Evolutionary conservation across 2,888 invertebrate genomes (phyloP).

Genomic region (Eucera pruinosa): DNA sequence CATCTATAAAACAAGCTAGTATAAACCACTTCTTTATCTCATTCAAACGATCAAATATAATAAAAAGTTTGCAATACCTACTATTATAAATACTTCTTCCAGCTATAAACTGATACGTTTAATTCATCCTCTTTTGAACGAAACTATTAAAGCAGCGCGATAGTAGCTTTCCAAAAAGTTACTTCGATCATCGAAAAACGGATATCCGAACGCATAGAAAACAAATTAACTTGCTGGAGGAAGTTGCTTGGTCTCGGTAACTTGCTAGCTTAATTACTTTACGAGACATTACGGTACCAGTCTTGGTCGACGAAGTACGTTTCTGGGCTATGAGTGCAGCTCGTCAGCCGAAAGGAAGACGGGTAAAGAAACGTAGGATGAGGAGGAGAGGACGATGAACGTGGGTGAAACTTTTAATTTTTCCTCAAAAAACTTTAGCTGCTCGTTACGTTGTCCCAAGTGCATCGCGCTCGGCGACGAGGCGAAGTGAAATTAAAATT

Average conservation of each 20-base stretch:
- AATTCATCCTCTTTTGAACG: constrained; percentile 13
- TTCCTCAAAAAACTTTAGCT: constrained; percentile 80
- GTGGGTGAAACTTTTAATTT: constrained; percentile 79
- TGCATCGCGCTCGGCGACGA: constrained; percentile 68
- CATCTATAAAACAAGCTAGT: no score
- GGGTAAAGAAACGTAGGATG: constrained; percentile 33
- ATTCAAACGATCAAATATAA: no score
- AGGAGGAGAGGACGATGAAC: constrained; percentile 32
- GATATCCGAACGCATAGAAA: constrained; percentile 49
- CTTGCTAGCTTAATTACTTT: constrained; percentile 74
- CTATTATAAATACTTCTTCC: no score
- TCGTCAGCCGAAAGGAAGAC: constrained; percentile 58
- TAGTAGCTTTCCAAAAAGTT: background rate
- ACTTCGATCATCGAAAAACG: constrained; percentile 3
- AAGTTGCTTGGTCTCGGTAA: constrained; percentile 58
- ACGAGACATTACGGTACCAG: constrained; percentile 64
- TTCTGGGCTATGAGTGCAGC: constrained; percentile 54
- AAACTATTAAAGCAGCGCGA: background rate
- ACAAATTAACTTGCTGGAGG: constrained; percentile 67
- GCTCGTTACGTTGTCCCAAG: constrained; percentile 78
- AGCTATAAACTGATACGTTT: constrained; percentile 3
- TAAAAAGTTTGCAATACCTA: no score
- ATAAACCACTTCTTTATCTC: no score
- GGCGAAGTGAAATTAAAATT: constrained; percentile 80
- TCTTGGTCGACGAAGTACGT: constrained; percentile 56